Percentiles rank a stretch among this genome's conserved stretches.
These are phyloP conservation scores for Coccyzus lansbergi DNA, from an alignment of 2,797 vertebrate species.

Conservation along the genomic window DNA sequence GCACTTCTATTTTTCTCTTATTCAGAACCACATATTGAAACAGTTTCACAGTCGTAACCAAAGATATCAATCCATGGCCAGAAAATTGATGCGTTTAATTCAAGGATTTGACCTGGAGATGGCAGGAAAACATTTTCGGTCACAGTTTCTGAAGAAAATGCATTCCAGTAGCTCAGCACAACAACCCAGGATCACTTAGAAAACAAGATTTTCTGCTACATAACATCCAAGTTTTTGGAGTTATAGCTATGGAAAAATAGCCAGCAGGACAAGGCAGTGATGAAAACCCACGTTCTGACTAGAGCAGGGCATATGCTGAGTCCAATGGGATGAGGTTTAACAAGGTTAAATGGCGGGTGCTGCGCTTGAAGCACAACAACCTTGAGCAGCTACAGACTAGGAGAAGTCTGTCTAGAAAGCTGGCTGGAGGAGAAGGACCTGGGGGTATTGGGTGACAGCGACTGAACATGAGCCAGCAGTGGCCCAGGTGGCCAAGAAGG, in stretches of 20 bases:
- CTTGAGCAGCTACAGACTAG: no score
- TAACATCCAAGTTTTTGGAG: neutral
- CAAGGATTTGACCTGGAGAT: neutral
- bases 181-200: neutral
- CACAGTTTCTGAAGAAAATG: neutral
- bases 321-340: no score
- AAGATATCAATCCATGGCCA: neutral
- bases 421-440: no score
- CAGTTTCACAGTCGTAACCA: neutral
- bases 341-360: no score
- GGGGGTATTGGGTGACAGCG: no score
- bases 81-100: neutral
- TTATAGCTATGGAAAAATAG: neutral
- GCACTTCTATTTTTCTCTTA: neutral
- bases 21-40: neutral
- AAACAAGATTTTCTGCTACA: neutral
- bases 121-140: neutral
- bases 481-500: no score
- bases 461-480: no score
- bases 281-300: neutral
- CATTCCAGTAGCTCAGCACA: neutral
- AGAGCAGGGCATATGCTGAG: fast-evolving
- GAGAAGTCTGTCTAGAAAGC: no score
- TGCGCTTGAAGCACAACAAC: no score
- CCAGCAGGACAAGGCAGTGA: neutral